Conservation (phyloP, 1,140 invertebrate species). For the Phthorimaea operculella region DNA sequence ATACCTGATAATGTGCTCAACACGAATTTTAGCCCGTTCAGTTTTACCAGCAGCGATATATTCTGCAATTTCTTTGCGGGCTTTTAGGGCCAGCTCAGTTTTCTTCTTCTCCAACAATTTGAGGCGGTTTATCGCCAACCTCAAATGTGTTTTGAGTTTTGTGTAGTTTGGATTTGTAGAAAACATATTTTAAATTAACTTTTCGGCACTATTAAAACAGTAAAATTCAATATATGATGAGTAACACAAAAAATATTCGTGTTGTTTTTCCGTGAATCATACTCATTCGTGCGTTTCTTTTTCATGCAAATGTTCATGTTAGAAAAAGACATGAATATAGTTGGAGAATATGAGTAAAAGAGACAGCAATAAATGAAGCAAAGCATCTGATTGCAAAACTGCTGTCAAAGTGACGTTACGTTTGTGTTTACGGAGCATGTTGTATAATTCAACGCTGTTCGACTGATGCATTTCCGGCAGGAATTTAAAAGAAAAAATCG, state of each 20-base stretch:
- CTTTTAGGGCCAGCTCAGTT: constrained; percentile 94
- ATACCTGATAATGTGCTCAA: constrained; percentile 95
- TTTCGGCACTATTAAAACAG: not conserved
- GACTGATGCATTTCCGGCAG: too few relatives aligned
- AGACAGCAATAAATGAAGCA: too few relatives aligned
- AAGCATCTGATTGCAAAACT: too few relatives aligned
- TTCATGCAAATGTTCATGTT: too few relatives aligned
- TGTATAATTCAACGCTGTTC: too few relatives aligned
- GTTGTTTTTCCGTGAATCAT: constrained; percentile 1
- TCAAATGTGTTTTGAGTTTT: constrained; percentile 96
- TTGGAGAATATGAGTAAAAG: too few relatives aligned
- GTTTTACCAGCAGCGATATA: constrained; percentile 91
- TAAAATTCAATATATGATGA: not conserved
- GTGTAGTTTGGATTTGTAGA: constrained; percentile 88
- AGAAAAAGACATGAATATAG: too few relatives aligned
- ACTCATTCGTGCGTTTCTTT: too few relatives aligned
- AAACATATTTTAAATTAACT: constrained; percentile 75
- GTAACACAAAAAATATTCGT: not conserved
- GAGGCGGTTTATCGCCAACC: constrained; percentile 90
- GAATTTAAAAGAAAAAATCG: too few relatives aligned
- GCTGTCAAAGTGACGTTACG: too few relatives aligned
- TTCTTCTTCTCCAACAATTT: constrained; percentile 99
- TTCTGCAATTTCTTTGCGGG: constrained; percentile 97
- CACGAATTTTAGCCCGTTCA: constrained; percentile 94
- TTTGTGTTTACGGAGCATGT: too few relatives aligned